phyloP scores from a whole-genome alignment of 2,113 vertebrate species.

The Noctilio leporinus region DNA sequence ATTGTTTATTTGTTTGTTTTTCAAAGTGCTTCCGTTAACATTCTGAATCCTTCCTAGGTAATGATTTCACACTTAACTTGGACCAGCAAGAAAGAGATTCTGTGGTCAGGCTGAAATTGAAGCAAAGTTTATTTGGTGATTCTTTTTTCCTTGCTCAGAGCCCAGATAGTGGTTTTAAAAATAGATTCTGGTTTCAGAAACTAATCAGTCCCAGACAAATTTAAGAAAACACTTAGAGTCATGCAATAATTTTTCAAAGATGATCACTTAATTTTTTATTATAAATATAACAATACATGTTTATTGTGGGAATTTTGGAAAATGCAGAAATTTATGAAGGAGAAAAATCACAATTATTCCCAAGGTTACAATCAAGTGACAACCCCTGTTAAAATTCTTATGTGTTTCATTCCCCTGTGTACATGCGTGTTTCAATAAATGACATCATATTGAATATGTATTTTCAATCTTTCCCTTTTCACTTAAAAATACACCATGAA shows the following conservation, averaged over 20 bases:
- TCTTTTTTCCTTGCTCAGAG: background rate
- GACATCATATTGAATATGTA: background rate
- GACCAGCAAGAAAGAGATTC: background rate
- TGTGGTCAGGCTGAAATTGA: background rate
- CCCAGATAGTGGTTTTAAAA: background rate
- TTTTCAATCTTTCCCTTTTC: conserved; percentile 1
- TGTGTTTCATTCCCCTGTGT: background rate
- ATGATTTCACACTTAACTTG: conserved; percentile 16
- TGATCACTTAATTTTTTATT: background rate
- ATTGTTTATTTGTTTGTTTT: no score
- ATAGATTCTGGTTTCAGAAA: background rate
- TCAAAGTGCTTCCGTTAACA: background rate
- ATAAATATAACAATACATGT: background rate
- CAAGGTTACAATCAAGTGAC: background rate
- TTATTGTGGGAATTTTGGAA: background rate
- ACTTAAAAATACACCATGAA: background rate
- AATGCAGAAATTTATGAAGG: background rate
- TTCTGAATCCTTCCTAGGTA: background rate
- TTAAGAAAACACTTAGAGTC: background rate
- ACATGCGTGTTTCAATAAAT: background rate
- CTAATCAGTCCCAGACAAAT: background rate
- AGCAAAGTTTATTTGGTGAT: background rate
- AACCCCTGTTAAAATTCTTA: background rate
- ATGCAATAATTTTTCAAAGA: background rate
- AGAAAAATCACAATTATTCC: background rate